These are phyloP conservation scores for Drosophila recens DNA, from an alignment of 2,888 invertebrate genomes.

Conservation along the genomic window DNA sequence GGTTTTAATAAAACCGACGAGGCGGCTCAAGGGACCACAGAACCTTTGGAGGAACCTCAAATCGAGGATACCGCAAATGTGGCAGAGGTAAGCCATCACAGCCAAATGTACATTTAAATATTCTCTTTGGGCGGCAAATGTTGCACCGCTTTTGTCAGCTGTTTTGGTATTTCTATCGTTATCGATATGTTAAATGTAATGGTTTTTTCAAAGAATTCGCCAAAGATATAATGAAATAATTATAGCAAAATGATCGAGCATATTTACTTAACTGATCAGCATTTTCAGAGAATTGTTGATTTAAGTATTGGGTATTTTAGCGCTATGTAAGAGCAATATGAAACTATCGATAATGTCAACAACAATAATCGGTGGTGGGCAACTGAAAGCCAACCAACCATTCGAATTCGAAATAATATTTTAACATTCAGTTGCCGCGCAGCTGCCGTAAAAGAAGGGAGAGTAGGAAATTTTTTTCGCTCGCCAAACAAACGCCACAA, in stretches of 20 bases:
- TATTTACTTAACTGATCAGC: not conserved
- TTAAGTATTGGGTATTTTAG: not conserved
- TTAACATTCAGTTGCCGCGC: slow-evolving; percentile 75
- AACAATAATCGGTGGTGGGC: slow-evolving; percentile 47
- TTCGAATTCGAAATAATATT: slow-evolving; percentile 62
- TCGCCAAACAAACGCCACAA: slow-evolving; percentile 59
- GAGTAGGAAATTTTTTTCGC: slow-evolving; percentile 65
- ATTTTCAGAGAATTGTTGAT: not conserved
- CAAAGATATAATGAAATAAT: not conserved
- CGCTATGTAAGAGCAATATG: not conserved
- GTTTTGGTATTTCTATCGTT: slow-evolving; percentile 19
- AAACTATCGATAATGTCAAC: slow-evolving; percentile 44
- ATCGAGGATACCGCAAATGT: not conserved
- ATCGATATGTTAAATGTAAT: slow-evolving; percentile 2
- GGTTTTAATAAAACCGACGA: not conserved
- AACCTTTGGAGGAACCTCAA: not conserved
- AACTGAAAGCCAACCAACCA: slow-evolving; percentile 47
- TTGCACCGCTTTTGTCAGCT: slow-evolving; percentile 23
- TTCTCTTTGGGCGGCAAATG: not conserved
- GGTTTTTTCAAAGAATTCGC: not conserved
- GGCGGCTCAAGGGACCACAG: not conserved
- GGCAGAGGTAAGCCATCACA: not conserved
- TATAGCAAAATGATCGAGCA: too few species aligned
- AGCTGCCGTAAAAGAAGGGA: slow-evolving; percentile 72
- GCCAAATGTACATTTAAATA: slow-evolving; percentile 14